These are phyloP conservation scores for Zootermopsis nevadensis DNA, from an alignment of 2,888 invertebrate genomes.

Conservation along the genomic window DNA sequence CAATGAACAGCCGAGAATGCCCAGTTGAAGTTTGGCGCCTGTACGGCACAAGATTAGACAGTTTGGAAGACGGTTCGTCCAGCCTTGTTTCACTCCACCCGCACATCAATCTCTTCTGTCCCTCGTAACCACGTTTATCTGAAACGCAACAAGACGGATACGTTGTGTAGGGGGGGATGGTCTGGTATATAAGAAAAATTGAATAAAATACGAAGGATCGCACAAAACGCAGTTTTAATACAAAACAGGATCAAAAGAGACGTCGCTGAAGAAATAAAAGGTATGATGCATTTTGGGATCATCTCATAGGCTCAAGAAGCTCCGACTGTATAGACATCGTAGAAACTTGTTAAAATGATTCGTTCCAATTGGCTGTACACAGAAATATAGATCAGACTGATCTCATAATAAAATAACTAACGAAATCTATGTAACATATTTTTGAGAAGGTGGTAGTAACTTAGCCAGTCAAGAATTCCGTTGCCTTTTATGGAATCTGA, in stretches of 20 bases:
- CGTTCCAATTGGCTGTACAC: too few species aligned
- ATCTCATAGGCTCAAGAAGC: neutral
- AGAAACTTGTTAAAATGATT: too few species aligned
- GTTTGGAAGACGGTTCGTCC: neutral
- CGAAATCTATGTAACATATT: too few species aligned
- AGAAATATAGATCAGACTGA: too few species aligned
- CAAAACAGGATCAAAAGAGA: neutral
- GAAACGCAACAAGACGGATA: slow-evolving; percentile 15
- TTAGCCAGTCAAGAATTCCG: too few species aligned
- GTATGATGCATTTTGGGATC: neutral
- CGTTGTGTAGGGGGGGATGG: neutral
- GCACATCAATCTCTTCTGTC: slow-evolving; percentile 16
- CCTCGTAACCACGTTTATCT: slow-evolving; percentile 8
- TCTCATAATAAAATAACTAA: too few species aligned
- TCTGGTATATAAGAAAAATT: slow-evolving; percentile 4
- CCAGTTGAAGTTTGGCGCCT: neutral
- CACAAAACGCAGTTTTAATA: slow-evolving; percentile 9
- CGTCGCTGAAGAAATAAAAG: neutral
- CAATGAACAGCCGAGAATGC: too few species aligned
- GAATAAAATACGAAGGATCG: neutral
- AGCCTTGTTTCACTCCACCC: neutral
- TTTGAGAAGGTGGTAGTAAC: too few species aligned
- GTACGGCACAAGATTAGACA: neutral
- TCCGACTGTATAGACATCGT: too few species aligned
- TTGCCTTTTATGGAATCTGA: too few species aligned